Percentiles rank a stretch among this genome's conserved stretches.
Conservation (phyloP, 2,888 invertebrate species). For the Dasysyrphus tricinctus region DNA sequence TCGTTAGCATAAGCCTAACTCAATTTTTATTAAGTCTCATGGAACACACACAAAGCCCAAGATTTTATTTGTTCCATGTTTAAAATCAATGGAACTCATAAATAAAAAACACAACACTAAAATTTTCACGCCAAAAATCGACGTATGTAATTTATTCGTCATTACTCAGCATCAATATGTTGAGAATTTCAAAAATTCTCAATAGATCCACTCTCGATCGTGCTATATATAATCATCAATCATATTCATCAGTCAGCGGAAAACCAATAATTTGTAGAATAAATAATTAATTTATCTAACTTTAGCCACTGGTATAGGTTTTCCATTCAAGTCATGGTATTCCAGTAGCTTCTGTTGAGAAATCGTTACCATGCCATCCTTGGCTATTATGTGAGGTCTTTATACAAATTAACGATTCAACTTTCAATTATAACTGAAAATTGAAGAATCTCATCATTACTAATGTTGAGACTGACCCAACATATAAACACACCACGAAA, state of each 20-base stretch:
- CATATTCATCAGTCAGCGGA: conserved; percentile 16
- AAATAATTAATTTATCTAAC: conserved; percentile 47
- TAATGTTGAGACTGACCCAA: background rate
- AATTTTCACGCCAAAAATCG: conserved; percentile 18
- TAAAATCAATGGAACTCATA: background rate
- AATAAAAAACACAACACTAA: background rate
- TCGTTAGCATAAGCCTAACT: background rate
- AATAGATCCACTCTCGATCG: conserved; percentile 13
- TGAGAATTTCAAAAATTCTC: background rate
- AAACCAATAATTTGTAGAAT: conserved; percentile 31
- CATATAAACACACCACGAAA: background rate
- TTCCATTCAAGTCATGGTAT: conserved; percentile 53
- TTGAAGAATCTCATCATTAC: conserved; percentile 16
- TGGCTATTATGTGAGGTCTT: conserved; percentile 17
- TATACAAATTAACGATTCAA: conserved; percentile 46
- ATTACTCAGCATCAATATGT: conserved; percentile 6
- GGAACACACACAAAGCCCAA: background rate
- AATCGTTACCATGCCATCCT: conserved; percentile 20
- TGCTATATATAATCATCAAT: conserved; percentile 34
- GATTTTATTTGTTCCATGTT: background rate
- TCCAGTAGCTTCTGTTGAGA: conserved; percentile 41
- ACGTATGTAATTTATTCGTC: conserved; percentile 4
- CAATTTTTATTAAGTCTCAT: background rate
- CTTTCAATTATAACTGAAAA: conserved; percentile 37
- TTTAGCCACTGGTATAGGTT: conserved; percentile 9